Percentiles rank a stretch among this genome's conserved stretches.
phyloP scores from a whole-genome alignment of 1,140 invertebrate species.

The Leptonema lineaticorne region DNA sequence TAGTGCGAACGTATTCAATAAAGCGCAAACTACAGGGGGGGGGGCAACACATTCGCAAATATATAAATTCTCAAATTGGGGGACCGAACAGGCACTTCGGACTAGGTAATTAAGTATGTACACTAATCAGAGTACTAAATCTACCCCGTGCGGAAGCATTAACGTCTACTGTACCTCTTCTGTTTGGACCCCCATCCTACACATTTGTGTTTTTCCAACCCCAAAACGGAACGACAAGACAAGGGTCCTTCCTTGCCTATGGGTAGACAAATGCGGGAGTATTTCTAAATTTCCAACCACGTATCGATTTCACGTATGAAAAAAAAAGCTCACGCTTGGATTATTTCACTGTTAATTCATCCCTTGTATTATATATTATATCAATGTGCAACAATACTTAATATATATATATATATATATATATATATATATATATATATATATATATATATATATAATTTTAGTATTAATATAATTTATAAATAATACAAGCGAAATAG shows the following conservation, averaged over 20 bases:
- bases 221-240: conserved; percentile 22
- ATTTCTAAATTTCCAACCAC: conserved; percentile 19
- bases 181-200: conserved; percentile 2
- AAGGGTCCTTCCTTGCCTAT: too few species aligned
- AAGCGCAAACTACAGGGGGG: not conserved
- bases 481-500: too few species aligned
- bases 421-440: too few species aligned
- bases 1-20: not conserved
- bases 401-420: too few species aligned
- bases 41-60: conserved; percentile 6
- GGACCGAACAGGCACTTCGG: conserved; percentile 25
- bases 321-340: too few species aligned
- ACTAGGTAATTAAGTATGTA: conserved; percentile 42
- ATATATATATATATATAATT: too few species aligned
- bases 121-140: conserved; percentile 42
- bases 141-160: conserved; percentile 40
- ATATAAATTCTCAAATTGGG: conserved; percentile 31
- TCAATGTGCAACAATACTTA: too few species aligned
- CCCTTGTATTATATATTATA: too few species aligned
- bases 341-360: too few species aligned
- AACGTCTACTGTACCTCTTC: conserved; percentile 29
- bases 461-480: too few species aligned
- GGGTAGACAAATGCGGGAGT: conserved; percentile 14
- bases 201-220: conserved; percentile 25
- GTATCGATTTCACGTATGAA: conserved; percentile 16